A percentile compares a stretch with the other conserved stretches of the same genome.
These are phyloP conservation scores for Schizopygopsis pylzovi DNA, from an alignment of 2,797 vertebrate species.

Conservation along the genomic window DNA sequence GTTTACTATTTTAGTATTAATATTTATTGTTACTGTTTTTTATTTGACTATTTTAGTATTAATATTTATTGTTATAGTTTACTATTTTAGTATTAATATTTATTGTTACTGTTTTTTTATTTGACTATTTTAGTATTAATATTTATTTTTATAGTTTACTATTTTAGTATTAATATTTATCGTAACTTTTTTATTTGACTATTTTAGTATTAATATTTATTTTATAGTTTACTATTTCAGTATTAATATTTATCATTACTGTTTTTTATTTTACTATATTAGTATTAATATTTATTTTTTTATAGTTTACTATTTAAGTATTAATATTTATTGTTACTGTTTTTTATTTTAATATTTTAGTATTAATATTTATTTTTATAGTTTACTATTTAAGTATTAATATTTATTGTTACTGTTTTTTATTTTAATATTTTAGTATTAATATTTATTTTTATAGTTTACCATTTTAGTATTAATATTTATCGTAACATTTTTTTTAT, in stretches of 20 bases:
- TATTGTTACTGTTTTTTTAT: background rate
- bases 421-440: no score
- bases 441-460: no score
- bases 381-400: background rate
- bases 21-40: no score
- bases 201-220: no score
- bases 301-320: background rate
- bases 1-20: background rate
- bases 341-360: no score
- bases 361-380: no score
- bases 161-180: background rate
- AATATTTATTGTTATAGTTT: background rate
- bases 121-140: background rate
- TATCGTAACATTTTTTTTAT: no score
- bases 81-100: background rate
- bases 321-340: background rate
- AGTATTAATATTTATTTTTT: background rate
- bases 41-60: background rate
- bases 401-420: no score
- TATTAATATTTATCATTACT: no score
- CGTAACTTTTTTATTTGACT: no score
- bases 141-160: background rate
- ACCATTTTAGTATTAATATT: background rate
- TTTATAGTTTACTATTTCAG: background rate
- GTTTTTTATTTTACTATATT: background rate